Conservation (phyloP, 1,140 invertebrate species). For the Drosophila nigrodunni region DNA sequence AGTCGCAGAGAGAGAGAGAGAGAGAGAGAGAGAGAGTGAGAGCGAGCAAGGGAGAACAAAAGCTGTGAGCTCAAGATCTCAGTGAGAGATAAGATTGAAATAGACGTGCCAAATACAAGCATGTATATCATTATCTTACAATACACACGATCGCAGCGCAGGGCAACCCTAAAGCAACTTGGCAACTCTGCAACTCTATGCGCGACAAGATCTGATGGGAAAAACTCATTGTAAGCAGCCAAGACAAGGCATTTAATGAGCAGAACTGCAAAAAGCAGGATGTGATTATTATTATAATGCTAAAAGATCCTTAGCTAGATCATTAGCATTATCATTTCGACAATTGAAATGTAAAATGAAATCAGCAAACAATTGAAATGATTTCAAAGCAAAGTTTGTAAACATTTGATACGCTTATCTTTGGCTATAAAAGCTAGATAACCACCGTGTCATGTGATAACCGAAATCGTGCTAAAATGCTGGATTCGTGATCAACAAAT, state of each 20-base stretch:
- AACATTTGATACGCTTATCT: no score
- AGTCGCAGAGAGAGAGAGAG: neutral
- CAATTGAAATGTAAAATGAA: no score
- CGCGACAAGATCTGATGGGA: slow-evolving; percentile 24
- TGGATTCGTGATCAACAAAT: neutral
- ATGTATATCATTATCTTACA: slow-evolving; percentile 5
- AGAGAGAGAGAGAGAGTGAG: no score
- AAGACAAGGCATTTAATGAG: neutral
- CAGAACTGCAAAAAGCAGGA: neutral
- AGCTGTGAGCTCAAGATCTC: slow-evolving; percentile 19
- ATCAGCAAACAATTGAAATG: no score
- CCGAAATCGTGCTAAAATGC: slow-evolving; percentile 4
- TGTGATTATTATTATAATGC: neutral
- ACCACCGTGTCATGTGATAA: no score
- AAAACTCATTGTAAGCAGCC: neutral
- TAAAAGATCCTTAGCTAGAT: neutral
- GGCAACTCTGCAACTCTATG: neutral
- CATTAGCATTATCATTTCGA: neutral
- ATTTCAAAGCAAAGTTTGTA: no score
- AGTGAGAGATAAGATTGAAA: slow-evolving; percentile 14
- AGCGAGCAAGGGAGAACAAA: neutral
- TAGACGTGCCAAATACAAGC: slow-evolving; percentile 25
- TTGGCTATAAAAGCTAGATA: neutral
- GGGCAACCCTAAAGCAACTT: neutral
- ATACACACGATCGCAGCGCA: slow-evolving; percentile 17